Base-by-base conservation (phyloP, 2,113 vertebrate species). In the Ctenodactylus gundi region DNA sequence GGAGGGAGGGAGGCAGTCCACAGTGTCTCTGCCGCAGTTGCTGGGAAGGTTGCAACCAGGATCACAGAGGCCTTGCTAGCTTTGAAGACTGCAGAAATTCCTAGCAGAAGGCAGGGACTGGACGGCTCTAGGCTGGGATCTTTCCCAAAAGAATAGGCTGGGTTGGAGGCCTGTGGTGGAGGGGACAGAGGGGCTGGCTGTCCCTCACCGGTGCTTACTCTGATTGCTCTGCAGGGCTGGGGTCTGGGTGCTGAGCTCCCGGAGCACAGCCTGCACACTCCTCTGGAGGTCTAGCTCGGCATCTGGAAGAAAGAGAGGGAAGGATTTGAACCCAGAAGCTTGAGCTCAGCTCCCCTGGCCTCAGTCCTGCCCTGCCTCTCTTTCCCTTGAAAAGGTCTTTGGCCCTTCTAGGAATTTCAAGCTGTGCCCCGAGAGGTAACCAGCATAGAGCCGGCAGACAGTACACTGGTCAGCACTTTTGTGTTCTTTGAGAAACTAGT, bases 271-370 rank as follows among this genome's bases (percentile, higher is more conserved):
- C 82, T 99, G 98, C 75, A 99, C 97, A 0, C 98, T 99, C 93
- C 99, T 98, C 96, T 99, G 99, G 68, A 99, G 98, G 91, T 99
- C 99, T 0, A 98, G 98, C 95, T 99, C 99, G 20, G 98, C 94
- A 78, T 98, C 98, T 95, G 95, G 91, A 83, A 46, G 14, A 18
- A 46, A 51, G 6, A 3, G 0, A 0, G 0, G 67, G 31, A 73
- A n/a, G n/a, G n/a, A 36, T 41, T n/a, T 67, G 36, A 85, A 55
- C 25, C 41, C 77, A n/a, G 34, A 51, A 25, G 31, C 6, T 12
- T 44, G 39, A 53, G 51, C 60, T 77, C 31, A 60, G 6, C 10
- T 4, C 4, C 13, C 44, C 34, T 4, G 46, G 62, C n/a, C 34
- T 31, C 25, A 44, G 21, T 41, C 31, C 57, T 3, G 0, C 41